phyloP scores from a whole-genome alignment of 2,888 invertebrate genomes.

The Cheilosia variabilis region DNA sequence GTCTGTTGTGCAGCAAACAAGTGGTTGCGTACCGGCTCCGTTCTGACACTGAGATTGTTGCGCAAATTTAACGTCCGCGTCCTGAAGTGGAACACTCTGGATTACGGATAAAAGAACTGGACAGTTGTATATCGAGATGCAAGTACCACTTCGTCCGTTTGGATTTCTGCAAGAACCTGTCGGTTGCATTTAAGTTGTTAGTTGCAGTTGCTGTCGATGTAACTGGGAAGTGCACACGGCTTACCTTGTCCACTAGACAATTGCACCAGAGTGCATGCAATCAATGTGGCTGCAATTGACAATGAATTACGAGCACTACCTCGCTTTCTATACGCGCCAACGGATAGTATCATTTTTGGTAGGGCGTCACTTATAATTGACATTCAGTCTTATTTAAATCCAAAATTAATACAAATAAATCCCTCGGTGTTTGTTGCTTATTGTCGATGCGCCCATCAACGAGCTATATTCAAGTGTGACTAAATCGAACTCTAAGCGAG shows the following conservation, averaged over 20 bases:
- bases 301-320: conserved; percentile 10
- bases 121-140: conserved; percentile 81
- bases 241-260: conserved; percentile 57
- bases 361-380: not conserved
- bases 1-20: conserved; percentile 81
- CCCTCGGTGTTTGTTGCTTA: not conserved
- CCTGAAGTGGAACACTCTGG: conserved; percentile 67
- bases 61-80: conserved; percentile 78
- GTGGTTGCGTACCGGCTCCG: conserved; percentile 79
- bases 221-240: conserved; percentile 16
- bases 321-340: conserved; percentile 3
- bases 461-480: conserved; percentile 23
- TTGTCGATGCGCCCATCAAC: conserved; percentile 15
- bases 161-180: conserved; percentile 85
- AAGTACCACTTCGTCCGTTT: conserved; percentile 79
- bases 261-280: conserved; percentile 34
- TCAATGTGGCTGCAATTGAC: conserved; percentile 30
- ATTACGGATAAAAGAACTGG: conserved; percentile 78
- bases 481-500: conserved; percentile 22
- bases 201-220: not conserved
- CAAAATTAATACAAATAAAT: not conserved
- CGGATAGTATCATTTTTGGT: not conserved
- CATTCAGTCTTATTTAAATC: conserved; percentile 13
- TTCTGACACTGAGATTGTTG: conserved; percentile 79
- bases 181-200: conserved; percentile 8